These are phyloP conservation scores for Sesia bembeciformis DNA, from an alignment of 2,888 invertebrate genomes.

Conservation along the genomic window DNA sequence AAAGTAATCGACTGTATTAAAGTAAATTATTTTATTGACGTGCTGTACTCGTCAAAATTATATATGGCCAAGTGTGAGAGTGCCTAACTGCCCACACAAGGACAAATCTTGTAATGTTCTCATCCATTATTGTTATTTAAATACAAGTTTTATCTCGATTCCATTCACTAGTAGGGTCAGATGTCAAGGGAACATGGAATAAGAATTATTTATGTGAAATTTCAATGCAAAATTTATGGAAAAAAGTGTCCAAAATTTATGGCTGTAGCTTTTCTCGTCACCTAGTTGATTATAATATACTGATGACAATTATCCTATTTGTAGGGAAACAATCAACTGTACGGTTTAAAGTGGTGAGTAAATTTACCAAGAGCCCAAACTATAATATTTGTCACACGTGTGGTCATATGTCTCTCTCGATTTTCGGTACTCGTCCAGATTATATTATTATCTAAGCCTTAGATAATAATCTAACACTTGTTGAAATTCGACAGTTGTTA, in stretches of 20 bases:
- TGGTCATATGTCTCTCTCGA: constrained; percentile 7
- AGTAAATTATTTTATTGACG: too few species aligned
- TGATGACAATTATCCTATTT: not conserved
- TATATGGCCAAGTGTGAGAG: too few species aligned
- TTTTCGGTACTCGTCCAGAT: constrained; percentile 19
- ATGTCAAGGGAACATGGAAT: not conserved
- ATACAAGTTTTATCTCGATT: not conserved
- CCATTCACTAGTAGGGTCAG: not conserved
- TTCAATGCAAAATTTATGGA: too few species aligned
- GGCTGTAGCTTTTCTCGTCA: not conserved
- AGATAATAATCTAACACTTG: constrained; percentile 11
- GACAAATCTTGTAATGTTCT: too few species aligned
- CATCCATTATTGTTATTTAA: not conserved
- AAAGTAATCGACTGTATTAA: too few species aligned
- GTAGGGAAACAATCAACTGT: not conserved
- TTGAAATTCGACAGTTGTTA: constrained; percentile 2
- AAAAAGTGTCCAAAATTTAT: too few species aligned
- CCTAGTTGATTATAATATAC: not conserved
- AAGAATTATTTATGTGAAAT: too few species aligned
- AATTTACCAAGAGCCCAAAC: constrained; percentile 2
- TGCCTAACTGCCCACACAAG: too few species aligned
- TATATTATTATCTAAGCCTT: too few species aligned
- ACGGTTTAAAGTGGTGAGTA: not conserved
- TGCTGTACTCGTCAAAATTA: too few species aligned
- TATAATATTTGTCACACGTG: constrained; percentile 18